Conservation (phyloP, 2,888 invertebrate species). For the Sericinus montela region DNA sequence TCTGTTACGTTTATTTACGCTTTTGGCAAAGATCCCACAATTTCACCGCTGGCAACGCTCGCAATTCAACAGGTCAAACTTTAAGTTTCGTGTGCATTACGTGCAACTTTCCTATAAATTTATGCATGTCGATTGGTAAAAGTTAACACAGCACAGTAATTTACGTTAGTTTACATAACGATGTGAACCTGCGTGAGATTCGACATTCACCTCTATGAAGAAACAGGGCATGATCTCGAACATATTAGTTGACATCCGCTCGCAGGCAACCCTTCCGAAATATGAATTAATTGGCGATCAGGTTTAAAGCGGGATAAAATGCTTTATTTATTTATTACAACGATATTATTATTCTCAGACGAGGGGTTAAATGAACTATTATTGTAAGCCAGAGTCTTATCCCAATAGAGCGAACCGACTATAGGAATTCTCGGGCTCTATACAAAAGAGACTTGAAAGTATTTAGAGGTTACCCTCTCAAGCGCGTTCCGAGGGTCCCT, state of each 20-base stretch:
- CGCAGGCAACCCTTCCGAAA: conserved; percentile 30
- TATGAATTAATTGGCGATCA: conserved; percentile 43
- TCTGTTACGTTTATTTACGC: no score
- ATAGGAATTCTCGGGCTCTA: conserved; percentile 15
- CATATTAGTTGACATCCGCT: conserved; percentile 41
- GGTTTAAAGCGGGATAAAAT: conserved; percentile 31
- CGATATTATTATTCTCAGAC: conserved; percentile 22
- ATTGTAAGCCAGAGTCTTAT: conserved; percentile 22
- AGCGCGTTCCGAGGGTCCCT: conserved; percentile 4
- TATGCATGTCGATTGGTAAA: no score
- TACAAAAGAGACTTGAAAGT: conserved; percentile 16
- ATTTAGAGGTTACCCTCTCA: conserved; percentile 20
- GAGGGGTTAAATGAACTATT: conserved; percentile 21
- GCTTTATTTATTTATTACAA: conserved; percentile 12
- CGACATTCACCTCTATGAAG: neutral
- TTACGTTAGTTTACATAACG: no score
- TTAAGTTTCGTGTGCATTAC: no score
- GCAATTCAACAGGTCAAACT: neutral
- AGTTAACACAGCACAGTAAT: no score
- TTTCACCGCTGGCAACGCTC: neutral
- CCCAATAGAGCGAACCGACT: conserved; percentile 10
- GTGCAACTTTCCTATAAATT: no score
- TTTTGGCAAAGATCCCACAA: neutral
- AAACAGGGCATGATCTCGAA: conserved; percentile 23
- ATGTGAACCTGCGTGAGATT: neutral